These are phyloP conservation scores for Drosophila cyrtoloma DNA, from an alignment of 2,888 invertebrate species.

Conservation along the genomic window DNA sequence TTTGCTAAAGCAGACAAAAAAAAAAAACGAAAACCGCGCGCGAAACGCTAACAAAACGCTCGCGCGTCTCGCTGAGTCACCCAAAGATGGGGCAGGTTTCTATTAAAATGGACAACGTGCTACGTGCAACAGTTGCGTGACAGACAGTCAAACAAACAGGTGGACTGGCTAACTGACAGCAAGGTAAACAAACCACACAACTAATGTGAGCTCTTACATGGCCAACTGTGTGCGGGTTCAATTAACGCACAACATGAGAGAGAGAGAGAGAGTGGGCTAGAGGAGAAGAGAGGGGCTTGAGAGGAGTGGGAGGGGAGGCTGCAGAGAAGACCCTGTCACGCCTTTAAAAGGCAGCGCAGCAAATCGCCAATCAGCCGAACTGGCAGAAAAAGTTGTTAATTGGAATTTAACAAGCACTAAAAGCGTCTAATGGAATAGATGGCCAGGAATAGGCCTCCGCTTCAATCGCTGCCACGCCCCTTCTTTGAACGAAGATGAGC, in stretches of 20 bases:
- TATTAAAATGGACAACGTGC: slow-evolving; percentile 16
- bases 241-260: slow-evolving; percentile 62
- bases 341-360: slow-evolving; percentile 48
- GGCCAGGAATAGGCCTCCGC: slow-evolving; percentile 33
- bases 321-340: slow-evolving; percentile 25
- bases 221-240: slow-evolving; percentile 77
- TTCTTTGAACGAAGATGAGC: slow-evolving; percentile 11
- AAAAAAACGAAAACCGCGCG: slow-evolving; percentile 20
- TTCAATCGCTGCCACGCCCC: neutral
- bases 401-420: slow-evolving; percentile 83
- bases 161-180: slow-evolving; percentile 50
- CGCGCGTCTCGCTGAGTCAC: slow-evolving; percentile 45
- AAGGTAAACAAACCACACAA: slow-evolving; percentile 68
- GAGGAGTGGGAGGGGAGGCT: no score
- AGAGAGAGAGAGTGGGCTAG: slow-evolving; percentile 3
- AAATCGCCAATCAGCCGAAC: slow-evolving; percentile 52
- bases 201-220: slow-evolving; percentile 60
- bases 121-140: slow-evolving; percentile 65
- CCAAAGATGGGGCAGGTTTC: slow-evolving; percentile 23
- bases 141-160: slow-evolving; percentile 38
- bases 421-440: slow-evolving; percentile 75
- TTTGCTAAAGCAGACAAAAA: slow-evolving; percentile 20
- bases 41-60: slow-evolving; percentile 45
- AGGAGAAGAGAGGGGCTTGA: neutral
- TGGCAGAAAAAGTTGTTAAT: slow-evolving; percentile 80